Evolutionary conservation across 2,888 invertebrate species (phyloP).

Genomic region (Thysanoteuthis rhombus): DNA sequence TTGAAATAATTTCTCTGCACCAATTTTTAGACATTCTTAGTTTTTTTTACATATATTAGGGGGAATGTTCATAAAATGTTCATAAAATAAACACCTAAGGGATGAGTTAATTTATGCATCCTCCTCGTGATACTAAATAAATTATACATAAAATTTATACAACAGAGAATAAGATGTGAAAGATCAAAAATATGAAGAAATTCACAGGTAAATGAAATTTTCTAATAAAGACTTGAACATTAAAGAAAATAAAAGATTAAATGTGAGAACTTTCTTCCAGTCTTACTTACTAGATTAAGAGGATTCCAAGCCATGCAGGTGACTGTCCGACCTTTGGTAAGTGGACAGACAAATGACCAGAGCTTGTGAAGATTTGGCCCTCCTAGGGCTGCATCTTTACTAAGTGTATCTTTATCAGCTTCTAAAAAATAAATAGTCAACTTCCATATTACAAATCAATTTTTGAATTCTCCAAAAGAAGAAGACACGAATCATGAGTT

Average conservation of each 20-base stretch:
- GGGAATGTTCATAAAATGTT: too few relatives aligned
- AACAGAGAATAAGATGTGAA: too few relatives aligned
- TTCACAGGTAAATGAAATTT: too few relatives aligned
- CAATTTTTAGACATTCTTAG: too few relatives aligned
- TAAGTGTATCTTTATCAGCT: background rate
- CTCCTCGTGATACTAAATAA: too few relatives aligned
- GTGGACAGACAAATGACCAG: constrained; percentile 63
- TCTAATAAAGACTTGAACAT: too few relatives aligned
- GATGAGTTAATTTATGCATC: too few relatives aligned
- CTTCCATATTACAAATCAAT: background rate
- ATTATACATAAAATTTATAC: too few relatives aligned
- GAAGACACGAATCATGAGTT: background rate
- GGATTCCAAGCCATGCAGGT: constrained; percentile 67
- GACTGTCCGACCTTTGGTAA: constrained; percentile 64
- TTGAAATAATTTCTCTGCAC: too few relatives aligned
- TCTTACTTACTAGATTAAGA: constrained; percentile 58
- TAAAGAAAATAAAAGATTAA: background rate
- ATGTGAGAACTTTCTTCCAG: background rate
- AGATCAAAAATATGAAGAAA: too few relatives aligned
- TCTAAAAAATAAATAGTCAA: background rate
- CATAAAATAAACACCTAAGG: too few relatives aligned
- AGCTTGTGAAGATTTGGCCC: constrained; percentile 55
- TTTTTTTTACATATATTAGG: too few relatives aligned
- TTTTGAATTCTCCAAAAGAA: background rate
- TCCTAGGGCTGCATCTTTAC: background rate